A percentile compares a stretch with the other conserved stretches of the same genome.
These are phyloP conservation scores for Drosophila busckii DNA, from an alignment of 1,140 invertebrate species.

Conservation along the genomic window DNA sequence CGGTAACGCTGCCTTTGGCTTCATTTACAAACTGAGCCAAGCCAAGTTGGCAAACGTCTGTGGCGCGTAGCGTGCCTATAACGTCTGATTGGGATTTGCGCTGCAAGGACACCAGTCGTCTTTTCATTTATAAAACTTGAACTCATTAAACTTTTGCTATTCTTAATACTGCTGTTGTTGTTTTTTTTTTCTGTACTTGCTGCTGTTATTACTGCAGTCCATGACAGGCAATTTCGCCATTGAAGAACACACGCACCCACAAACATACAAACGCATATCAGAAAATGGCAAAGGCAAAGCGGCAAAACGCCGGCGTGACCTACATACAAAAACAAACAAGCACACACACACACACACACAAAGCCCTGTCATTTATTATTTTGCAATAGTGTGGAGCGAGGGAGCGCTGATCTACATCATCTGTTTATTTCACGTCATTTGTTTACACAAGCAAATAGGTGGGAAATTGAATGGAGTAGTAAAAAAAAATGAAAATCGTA, in stretches of 20 bases:
- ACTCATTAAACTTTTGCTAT: conserved; percentile 72
- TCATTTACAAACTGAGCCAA: conserved; percentile 28
- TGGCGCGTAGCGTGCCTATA: conserved; percentile 39
- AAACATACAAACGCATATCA: conserved; percentile 12
- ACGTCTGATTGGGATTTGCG: conserved; percentile 40
- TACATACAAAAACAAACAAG: conserved; percentile 15
- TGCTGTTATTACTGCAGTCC: conserved; percentile 32
- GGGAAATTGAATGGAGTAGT: too few relatives aligned
- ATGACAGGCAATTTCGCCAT: conserved; percentile 58
- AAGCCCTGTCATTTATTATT: conserved; percentile 31
- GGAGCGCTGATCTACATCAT: conserved; percentile 33
- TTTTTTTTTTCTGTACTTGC: conserved; percentile 25
- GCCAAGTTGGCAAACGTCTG: conserved; percentile 27
- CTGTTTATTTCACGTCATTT: conserved; percentile 21
- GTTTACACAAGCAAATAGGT: conserved; percentile 11
- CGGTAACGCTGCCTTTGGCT: conserved; percentile 14
- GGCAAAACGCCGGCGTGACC: conserved; percentile 22
- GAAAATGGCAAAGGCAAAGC: conserved; percentile 25
- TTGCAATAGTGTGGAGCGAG: conserved; percentile 33
- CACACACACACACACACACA: background rate
- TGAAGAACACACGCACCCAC: conserved; percentile 29
- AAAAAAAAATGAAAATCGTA: too few relatives aligned
- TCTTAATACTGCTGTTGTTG: conserved; percentile 22
- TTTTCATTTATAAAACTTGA: conserved; percentile 69
- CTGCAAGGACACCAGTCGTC: conserved; percentile 49